Base-by-base conservation (phyloP, 2,888 invertebrate genomes). In the Itoplectis maculator region DNA sequence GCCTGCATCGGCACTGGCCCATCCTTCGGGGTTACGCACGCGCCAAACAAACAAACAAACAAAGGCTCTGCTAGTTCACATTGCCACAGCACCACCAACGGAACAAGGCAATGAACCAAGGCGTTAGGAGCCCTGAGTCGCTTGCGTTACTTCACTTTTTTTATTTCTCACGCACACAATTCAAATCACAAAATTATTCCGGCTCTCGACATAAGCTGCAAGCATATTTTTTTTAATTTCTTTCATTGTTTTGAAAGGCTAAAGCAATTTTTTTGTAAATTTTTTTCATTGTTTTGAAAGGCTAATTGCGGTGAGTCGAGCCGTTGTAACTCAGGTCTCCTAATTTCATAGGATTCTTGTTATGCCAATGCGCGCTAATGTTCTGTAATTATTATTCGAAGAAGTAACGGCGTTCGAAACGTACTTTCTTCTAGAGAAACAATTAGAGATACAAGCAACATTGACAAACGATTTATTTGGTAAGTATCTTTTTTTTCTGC, bases 1-100 rank as follows among this genome's bases (percentile, higher is more conserved):
- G 90, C 90, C 88, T 92, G 91, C 90, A 89, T 89, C 87, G 89
- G 86, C 88, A 90, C 88, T 87, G 91, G 89, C 86, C 78, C 86
- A 86, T 92, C 92, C 91, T 92, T 91, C 86, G 86, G 88, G 88
- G 85, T n/a, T 73, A 89, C 88, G 89, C 88, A 88, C 90, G 90
- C 89, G 90, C 86, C 89, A 89, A 90, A 90, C 91, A 91, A 91
- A 91, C 91, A 90, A 90, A 90, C 90, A 92, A 90, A 92, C 91
- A 92, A 90, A 86, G 92, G 89, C 91, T 90, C 89, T 88, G 90
- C 91, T 90, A 91, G 87, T 91, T 83, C 88, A 91, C 91, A 91
- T 91, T 87, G 91, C 91, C 91, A 91, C 87, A 88, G 89, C 91
- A 91, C 88, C 90, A 86, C 87, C 87, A 88, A 72, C 61, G 59